These are phyloP conservation scores for Pandemis heparana DNA, from an alignment of 2,888 invertebrate genomes.

Conservation along the genomic window DNA sequence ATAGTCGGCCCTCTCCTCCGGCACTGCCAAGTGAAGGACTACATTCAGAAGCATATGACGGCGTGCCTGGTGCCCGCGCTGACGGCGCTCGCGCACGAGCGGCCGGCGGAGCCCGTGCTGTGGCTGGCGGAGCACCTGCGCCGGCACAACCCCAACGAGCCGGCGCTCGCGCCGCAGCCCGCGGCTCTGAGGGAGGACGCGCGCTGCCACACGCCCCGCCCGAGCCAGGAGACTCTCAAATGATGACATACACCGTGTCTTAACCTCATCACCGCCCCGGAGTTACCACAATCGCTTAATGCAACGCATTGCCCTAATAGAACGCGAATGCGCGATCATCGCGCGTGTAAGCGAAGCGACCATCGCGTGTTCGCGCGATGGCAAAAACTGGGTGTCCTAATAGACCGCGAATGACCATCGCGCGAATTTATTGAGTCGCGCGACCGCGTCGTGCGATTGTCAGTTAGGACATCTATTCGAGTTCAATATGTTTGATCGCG, in stretches of 20 bases:
- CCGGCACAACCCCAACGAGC: slow-evolving; percentile 91
- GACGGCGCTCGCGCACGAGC: slow-evolving; percentile 88
- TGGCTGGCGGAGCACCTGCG: slow-evolving; percentile 93
- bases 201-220: slow-evolving; percentile 68
- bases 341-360: too few species aligned
- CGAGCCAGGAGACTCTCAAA: slow-evolving; percentile 59
- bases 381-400: too few species aligned
- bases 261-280: neutral
- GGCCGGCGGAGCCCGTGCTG: slow-evolving; percentile 91
- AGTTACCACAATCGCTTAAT: too few species aligned
- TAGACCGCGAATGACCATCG: too few species aligned
- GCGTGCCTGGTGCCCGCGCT: slow-evolving; percentile 87
- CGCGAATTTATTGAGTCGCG: too few species aligned
- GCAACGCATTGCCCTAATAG: too few species aligned
- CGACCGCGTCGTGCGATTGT: too few species aligned
- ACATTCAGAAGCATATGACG: slow-evolving; percentile 88
- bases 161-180: slow-evolving; percentile 69
- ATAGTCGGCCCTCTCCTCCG: slow-evolving; percentile 90
- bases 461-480: too few species aligned
- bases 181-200: slow-evolving; percentile 59
- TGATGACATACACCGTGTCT: neutral
- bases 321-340: too few species aligned
- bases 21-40: slow-evolving; percentile 88
- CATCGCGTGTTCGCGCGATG: too few species aligned
- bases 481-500: too few species aligned